Base-by-base conservation (phyloP, 2,888 invertebrate genomes). In the Oxytorus armatus region DNA sequence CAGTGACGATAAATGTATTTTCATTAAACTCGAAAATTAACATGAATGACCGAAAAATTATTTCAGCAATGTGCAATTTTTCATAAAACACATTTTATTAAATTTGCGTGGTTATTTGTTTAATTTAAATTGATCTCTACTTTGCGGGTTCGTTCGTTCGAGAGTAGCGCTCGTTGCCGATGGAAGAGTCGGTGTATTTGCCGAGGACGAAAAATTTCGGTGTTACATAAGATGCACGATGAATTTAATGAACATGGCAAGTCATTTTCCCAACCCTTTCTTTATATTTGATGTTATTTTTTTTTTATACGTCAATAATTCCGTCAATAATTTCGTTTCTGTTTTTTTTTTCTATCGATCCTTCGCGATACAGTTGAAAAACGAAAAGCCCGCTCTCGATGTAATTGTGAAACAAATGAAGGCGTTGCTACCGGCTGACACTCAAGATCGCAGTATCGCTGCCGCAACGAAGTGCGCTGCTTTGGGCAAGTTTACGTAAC, bases 211-310 rank as follows among this genome's bases (percentile, higher is more conserved):
- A 3, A 82, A 79, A 10, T 82, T 90, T 0, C 85, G 93, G 90
- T 94, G 94, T 78, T 94, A 94, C 82, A 90, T 93, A 55, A 92
- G 92, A 72, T 94, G 94, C 79, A 81, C 93, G 11, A 84, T 94
- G 84, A 93, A 92, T 84, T 92, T 92, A 91, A 91, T 94, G 89
- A 93, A 94, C 89, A 89, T 93, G 88, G 94, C 94, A 78, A 90
- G 87, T 82, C 87, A 49, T n/a, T 16, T 18, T 75, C 25, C 8
- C 39, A 51, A n/a, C n/a, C n/a, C n/a, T n/a, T n/a, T n/a, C n/a
- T n/a, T n/a, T n/a, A n/a, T n/a, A n/a, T n/a, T n/a, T n/a, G n/a
- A 29, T n/a, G 14, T n/a, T 55, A 36, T 36, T 16, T 0, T 29
- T 14, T 1, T 29, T 14, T 33, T 21, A 0, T 10, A 16, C 16